phyloP scores from a whole-genome alignment of 2,113 vertebrate species.

The Cygnus atratus region DNA sequence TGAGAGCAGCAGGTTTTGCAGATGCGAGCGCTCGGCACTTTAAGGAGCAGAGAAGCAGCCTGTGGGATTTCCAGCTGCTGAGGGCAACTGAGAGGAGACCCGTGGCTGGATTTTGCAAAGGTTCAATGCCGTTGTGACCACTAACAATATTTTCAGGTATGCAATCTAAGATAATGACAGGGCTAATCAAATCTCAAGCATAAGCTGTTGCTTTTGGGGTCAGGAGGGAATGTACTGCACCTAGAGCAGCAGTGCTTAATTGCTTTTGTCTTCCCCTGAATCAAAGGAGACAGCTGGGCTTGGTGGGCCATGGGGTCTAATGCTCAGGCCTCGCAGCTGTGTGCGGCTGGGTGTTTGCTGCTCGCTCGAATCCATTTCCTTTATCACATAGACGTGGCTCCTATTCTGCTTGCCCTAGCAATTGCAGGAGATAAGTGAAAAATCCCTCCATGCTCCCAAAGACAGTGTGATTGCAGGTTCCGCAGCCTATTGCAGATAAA shows the following conservation, averaged over 20 bases:
- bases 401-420: background rate
- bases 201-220: background rate
- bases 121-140: background rate
- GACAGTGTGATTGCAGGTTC: conserved; percentile 27
- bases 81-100: background rate
- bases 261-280: background rate
- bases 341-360: background rate
- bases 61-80: background rate
- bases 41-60: background rate
- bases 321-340: background rate
- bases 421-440: conserved; percentile 9
- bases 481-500: conserved; percentile 73
- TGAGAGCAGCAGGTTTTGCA: fast-evolving
- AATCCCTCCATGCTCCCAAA: background rate
- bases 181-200: background rate
- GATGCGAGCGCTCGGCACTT: fast-evolving
- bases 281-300: background rate
- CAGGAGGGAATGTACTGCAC: background rate
- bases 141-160: background rate
- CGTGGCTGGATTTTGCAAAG: background rate
- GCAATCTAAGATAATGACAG: background rate
- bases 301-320: background rate
- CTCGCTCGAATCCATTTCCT: background rate
- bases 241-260: background rate
- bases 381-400: background rate